These are phyloP conservation scores for Erythrolamprus reginae DNA, from an alignment of 2,113 vertebrate genomes.

Conservation along the genomic window DNA sequence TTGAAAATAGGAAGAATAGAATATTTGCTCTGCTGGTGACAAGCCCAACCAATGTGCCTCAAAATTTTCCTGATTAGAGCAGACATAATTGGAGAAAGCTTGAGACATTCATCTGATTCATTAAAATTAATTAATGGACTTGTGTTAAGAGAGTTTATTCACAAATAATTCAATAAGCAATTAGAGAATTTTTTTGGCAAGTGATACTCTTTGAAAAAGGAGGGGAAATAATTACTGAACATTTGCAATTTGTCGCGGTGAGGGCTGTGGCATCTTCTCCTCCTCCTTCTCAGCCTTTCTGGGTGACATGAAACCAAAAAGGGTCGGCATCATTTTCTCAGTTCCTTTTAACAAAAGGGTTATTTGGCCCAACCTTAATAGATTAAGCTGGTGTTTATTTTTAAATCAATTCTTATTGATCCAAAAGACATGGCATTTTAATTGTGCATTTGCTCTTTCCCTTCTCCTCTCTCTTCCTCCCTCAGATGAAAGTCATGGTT, in stretches of 20 bases:
- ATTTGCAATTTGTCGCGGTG: not conserved
- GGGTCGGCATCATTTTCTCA: constrained; percentile 44
- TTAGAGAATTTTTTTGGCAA: constrained; percentile 8
- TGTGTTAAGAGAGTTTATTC: constrained; percentile 8
- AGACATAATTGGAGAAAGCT: not conserved
- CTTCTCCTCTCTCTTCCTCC: too few relatives aligned
- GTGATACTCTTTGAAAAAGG: not conserved
- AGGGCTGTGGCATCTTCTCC: not conserved
- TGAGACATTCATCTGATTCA: not conserved
- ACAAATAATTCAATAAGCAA: not conserved
- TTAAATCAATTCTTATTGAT: constrained; percentile 63
- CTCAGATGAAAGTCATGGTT: constrained; percentile 31
- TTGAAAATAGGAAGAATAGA: not conserved
- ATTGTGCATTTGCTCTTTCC: constrained; percentile 45
- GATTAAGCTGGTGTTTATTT: constrained; percentile 61
- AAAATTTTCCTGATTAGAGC: not conserved
- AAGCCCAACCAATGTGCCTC: not conserved
- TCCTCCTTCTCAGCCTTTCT: constrained; percentile 4
- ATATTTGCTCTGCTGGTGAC: not conserved
- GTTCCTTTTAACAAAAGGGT: constrained; percentile 33
- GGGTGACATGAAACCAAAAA: constrained; percentile 10
- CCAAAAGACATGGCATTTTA: constrained; percentile 51
- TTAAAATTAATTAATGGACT: not conserved
- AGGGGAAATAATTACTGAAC: not conserved
- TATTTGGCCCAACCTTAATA: constrained; percentile 42